These are phyloP conservation scores for Meloe dianella DNA, from an alignment of 2,888 invertebrate species.

Conservation along the genomic window DNA sequence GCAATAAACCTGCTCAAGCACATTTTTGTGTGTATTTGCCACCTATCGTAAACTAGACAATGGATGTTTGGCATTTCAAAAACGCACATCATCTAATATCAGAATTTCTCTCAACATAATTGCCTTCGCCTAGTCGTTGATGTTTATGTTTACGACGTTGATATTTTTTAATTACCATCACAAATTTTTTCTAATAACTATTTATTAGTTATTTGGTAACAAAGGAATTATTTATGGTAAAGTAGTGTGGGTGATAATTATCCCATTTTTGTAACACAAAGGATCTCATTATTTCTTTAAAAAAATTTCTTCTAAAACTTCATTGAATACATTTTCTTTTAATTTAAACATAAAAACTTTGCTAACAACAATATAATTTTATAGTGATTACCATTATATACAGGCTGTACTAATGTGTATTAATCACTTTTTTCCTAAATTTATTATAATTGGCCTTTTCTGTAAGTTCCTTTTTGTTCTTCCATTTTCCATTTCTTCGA, in stretches of 20 bases:
- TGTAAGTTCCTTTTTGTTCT: too few species aligned
- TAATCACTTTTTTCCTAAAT: too few species aligned
- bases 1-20: slow-evolving; percentile 58
- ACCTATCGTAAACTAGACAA: slow-evolving; percentile 53
- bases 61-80: slow-evolving; percentile 42
- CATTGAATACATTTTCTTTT: neutral
- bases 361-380: too few species aligned
- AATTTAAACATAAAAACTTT: neutral
- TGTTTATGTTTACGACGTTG: neutral
- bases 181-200: neutral
- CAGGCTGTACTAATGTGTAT: too few species aligned
- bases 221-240: neutral
- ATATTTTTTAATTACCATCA: neutral
- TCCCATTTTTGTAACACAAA: neutral
- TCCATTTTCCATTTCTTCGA: too few species aligned
- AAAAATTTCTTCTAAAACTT: neutral
- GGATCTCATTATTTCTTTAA: neutral
- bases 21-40: slow-evolving; percentile 51
- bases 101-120: neutral
- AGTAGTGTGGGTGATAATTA: neutral
- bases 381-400: too few species aligned
- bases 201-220: neutral
- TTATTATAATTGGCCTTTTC: too few species aligned
- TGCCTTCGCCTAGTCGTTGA: neutral
- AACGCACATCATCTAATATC: slow-evolving; percentile 21